These are phyloP conservation scores for Chloropsis cyanopogon DNA, from an alignment of 2,113 vertebrate genomes.

Conservation along the genomic window DNA sequence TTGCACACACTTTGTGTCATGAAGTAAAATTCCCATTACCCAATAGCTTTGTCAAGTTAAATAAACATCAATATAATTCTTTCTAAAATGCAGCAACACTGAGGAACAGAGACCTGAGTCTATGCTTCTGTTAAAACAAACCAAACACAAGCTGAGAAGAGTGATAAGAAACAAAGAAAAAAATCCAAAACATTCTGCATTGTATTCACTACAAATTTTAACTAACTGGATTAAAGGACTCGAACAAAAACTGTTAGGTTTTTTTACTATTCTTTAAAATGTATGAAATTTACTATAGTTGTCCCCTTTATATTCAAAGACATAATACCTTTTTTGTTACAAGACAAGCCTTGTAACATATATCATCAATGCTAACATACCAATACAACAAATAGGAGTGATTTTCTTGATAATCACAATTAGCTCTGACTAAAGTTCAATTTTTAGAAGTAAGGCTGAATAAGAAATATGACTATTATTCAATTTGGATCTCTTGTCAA, in stretches of 20 bases:
- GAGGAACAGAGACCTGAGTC: not conserved
- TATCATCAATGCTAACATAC: not conserved
- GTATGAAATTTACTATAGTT: not conserved
- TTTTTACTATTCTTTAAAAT: not conserved
- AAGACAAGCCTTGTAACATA: not conserved
- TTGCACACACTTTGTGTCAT: not conserved
- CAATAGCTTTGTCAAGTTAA: not conserved
- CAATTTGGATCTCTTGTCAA: not conserved
- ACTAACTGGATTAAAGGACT: not conserved
- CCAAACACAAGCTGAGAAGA: not conserved
- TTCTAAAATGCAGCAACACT: not conserved
- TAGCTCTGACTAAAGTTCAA: not conserved
- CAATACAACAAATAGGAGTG: not conserved
- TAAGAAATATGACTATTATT: not conserved
- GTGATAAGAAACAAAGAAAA: not conserved
- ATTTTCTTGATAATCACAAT: not conserved
- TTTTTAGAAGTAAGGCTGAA: not conserved
- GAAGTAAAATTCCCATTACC: not conserved
- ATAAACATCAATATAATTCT: not conserved
- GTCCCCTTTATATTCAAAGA: not conserved
- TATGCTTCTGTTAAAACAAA: not conserved
- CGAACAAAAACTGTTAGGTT: not conserved
- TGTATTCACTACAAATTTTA: not conserved
- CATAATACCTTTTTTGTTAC: not conserved
- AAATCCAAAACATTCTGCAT: not conserved